Evolutionary conservation across 2,888 invertebrate species (phyloP).

Genomic region (Theretra japonica): DNA sequence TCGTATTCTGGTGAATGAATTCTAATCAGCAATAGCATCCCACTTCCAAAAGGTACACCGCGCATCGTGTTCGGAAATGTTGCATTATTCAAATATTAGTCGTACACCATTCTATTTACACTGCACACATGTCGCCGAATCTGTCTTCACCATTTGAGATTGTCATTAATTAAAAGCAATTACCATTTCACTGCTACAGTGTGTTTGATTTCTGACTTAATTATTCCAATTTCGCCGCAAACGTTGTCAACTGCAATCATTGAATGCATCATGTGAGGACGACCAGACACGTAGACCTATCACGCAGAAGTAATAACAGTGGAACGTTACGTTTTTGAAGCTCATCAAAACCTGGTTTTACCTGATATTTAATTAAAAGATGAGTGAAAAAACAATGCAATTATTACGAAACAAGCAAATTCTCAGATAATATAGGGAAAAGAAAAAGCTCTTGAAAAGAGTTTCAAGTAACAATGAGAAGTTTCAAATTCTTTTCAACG

Average conservation of each 20-base stretch:
- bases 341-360: neutral
- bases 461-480: neutral
- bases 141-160: conserved; percentile 24
- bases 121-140: neutral
- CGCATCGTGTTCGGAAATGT: neutral
- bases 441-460: neutral
- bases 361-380: conserved; percentile 2
- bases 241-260: conserved; percentile 61
- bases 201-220: conserved; percentile 50
- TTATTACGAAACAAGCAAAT: neutral
- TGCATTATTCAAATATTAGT: neutral
- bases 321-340: neutral
- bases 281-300: conserved; percentile 1
- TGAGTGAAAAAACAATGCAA: conserved; percentile 8
- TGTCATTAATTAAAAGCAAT: conserved; percentile 45
- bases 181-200: conserved; percentile 40
- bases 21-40: neutral
- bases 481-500: neutral
- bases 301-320: neutral
- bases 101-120: conserved; percentile 1
- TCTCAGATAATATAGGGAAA: neutral
- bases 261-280: conserved; percentile 52
- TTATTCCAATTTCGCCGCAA: conserved; percentile 54
- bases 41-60: neutral
- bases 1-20: no score